Base-by-base conservation (phyloP, 2,888 invertebrate genomes). In the Caenorhabditis zanzibari region DNA sequence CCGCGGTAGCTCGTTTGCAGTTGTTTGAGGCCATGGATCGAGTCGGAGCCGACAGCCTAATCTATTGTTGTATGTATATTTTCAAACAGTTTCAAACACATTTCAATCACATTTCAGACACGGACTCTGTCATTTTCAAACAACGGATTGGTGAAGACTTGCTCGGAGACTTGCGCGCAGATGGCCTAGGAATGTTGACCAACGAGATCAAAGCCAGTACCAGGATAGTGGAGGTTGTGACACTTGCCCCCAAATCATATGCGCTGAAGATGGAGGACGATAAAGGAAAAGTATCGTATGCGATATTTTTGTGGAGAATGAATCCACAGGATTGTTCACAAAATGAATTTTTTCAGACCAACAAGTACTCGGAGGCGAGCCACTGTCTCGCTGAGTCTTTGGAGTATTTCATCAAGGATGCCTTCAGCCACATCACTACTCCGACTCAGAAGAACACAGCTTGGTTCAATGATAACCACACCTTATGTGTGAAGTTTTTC, bases 61-160 rank as follows among this genome's bases (percentile, higher is more conserved):
- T 59, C 2, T 59, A 59, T 59, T 59, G 59, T 3, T 35, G 59
- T 59, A 59, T 38, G 38, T n/a, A 0, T 7, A 10, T 44, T 47
- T 47, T 47, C 4, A 19, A 2, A 47, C n/a, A n/a, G n/a, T 6
- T 38, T 6, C 38, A 38, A 38, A 38, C 38, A 38, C 38, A 38
- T 10, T 38, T 38, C 10, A 12, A 3, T 24, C 24, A 19, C 19
- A 19, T 59, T 59, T n/a, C 35, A 59, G 59, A 59, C 22, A 59
- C 59, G 2, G 59, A 59, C 59, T 35, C 35, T n/a, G 59, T 59
- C 35, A 59, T 59, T 0, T 59, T 59, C 22, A 16, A 19, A n/a
- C 59, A 59, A 9, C 5, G 12, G 10, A 4, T 35, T 1, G 59
- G 59, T 38, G 38, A 19, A 10, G 59, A 59, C 19, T 19, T 19